Evolutionary conservation across 2,888 invertebrate genomes (phyloP).

Genomic region (Alentia gelatinosa): DNA sequence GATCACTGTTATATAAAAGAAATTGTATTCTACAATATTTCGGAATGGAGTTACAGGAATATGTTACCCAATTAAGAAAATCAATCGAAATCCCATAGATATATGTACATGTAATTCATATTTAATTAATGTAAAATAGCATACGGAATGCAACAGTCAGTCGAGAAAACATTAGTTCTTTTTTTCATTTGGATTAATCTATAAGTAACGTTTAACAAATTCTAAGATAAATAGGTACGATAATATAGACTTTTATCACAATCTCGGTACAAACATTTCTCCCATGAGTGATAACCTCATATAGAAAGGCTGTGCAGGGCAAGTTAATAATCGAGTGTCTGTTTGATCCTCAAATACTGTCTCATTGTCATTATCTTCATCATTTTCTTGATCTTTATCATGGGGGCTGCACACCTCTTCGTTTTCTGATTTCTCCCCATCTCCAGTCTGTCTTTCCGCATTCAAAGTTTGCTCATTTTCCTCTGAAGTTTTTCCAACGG

Average conservation of each 20-base stretch:
- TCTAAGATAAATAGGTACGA: too few relatives aligned
- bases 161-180: too few relatives aligned
- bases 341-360: background rate
- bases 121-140: too few relatives aligned
- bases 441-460: background rate
- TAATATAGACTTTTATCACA: conserved; percentile 21
- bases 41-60: too few relatives aligned
- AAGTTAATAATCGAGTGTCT: conserved; percentile 83
- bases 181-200: too few relatives aligned
- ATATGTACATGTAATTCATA: too few relatives aligned
- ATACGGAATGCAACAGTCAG: too few relatives aligned
- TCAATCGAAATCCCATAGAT: too few relatives aligned
- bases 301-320: conserved; percentile 90
- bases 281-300: conserved; percentile 90
- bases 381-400: background rate
- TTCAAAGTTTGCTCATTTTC: background rate
- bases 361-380: background rate
- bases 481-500: background rate
- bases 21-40: too few relatives aligned
- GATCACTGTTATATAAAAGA: too few relatives aligned
- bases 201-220: too few relatives aligned
- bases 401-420: background rate
- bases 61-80: too few relatives aligned
- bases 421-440: background rate
- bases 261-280: conserved; percentile 84